Evolutionary conservation across 30 jellyfish, hydroid and myxozoan genomes (phyloP), one percentile per base, ranked within the genome.

Genomic region (Sanderia malayensis): DNA sequence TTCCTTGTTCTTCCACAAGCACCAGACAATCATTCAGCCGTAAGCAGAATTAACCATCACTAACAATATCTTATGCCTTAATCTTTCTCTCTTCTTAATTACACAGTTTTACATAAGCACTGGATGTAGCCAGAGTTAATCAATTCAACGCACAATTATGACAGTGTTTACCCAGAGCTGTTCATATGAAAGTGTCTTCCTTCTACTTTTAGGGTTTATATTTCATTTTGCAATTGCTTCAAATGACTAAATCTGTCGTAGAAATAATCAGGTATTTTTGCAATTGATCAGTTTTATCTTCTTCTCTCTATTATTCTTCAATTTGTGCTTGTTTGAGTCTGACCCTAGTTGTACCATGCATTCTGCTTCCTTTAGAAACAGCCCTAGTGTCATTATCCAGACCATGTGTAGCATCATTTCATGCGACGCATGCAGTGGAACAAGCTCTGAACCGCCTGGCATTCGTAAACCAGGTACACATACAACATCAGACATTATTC

Each of bases 1-100:
- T 86, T 70, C 67, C 80, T 86, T 13, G 78, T 75, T 21, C 88
- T 86, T 19, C 96, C 94, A 10, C 96, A 86, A 65, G 80, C 93
- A 21, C 93, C 94, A 3, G 85, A 86, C 19, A 67, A 77, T 21
- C 86, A 76, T 33, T 70, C 89, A 2, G 82, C 88, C 73, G 96
- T 86, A 27, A 76, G 83, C 28, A 17, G 19, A 26, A 0, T 70
- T 0, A 41, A 1, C 2, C 4, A 32, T 45, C n/a, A n/a, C n/a
- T n/a, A n/a, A n/a, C n/a, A n/a, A n/a, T n/a, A n/a, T n/a, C n/a
- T n/a, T n/a, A n/a, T n/a, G n/a, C n/a, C n/a, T n/a, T n/a, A n/a
- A n/a, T n/a, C n/a, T n/a, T n/a, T n/a, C n/a, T n/a, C n/a, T n/a
- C n/a, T n/a, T n/a, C n/a, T n/a, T n/a, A n/a, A n/a, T n/a, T n/a